phyloP scores from a whole-genome alignment of 2,113 vertebrate genomes.

The Apaloderma vittatum region DNA sequence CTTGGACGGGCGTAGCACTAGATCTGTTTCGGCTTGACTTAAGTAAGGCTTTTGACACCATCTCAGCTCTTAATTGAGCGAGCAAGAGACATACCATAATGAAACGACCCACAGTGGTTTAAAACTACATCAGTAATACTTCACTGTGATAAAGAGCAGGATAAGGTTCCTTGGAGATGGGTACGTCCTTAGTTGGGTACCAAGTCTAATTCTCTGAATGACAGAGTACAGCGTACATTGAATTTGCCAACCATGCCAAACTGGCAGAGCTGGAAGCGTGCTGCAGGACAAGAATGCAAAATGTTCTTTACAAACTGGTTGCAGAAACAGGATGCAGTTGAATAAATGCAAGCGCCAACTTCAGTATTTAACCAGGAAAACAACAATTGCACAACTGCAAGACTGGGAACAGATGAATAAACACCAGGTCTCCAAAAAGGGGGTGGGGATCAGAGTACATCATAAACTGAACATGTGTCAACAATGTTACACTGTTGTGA shows the following conservation, averaged over 20 bases:
- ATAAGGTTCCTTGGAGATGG: not conserved
- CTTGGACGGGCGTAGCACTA: not conserved
- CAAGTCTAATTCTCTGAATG: not conserved
- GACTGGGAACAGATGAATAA: not conserved
- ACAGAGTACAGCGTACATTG: not conserved
- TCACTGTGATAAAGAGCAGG: not conserved
- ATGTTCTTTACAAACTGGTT: not conserved
- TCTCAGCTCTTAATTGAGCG: not conserved
- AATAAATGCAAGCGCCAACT: not conserved
- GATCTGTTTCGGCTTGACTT: not conserved
- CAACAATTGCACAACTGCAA: not conserved
- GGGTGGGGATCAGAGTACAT: not conserved
- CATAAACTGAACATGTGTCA: not conserved
- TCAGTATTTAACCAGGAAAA: not conserved
- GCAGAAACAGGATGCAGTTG: slow-evolving; percentile 5
- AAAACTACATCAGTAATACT: not conserved
- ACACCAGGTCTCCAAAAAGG: not conserved
- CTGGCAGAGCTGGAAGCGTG: not conserved
- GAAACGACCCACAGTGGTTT: not conserved
- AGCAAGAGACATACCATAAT: not conserved
- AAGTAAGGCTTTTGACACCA: not conserved
- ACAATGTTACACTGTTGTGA: not conserved
- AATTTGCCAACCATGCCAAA: not conserved
- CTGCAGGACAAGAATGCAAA: not conserved
- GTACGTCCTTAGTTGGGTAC: not conserved